Percentiles rank a stretch among this genome's conserved stretches.
phyloP scores from a whole-genome alignment of 92 coral and sea anemone species.

The Palythoa caribaeorum region DNA sequence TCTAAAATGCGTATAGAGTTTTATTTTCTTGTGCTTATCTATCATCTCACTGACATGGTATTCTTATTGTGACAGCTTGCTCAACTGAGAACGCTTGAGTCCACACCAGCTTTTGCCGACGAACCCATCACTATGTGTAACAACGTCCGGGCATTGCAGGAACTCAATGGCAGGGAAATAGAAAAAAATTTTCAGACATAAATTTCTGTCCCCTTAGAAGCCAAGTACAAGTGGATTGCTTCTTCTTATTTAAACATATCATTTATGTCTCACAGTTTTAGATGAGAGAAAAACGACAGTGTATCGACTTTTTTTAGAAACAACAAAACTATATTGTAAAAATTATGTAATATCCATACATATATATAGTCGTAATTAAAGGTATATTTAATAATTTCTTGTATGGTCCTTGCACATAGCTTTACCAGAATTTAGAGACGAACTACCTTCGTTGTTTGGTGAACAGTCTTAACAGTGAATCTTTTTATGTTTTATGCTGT shows the following conservation, averaged over 20 bases:
- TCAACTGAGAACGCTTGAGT: conserved; percentile 37
- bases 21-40: background rate
- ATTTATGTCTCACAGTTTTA: background rate
- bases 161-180: conserved; percentile 54
- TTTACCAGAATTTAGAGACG: too few species aligned
- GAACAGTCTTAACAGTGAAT: too few species aligned
- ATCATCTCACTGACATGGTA: background rate
- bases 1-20: too few species aligned
- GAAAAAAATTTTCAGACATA: conserved; percentile 25
- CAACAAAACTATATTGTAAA: too few species aligned
- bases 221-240: background rate
- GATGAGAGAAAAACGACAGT: background rate
- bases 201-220: background rate
- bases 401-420: too few species aligned
- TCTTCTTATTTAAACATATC: background rate
- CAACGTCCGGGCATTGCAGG: conserved; percentile 61
- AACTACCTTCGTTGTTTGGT: too few species aligned
- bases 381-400: too few species aligned
- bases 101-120: conserved; percentile 12
- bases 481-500: too few species aligned
- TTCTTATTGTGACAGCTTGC: conserved; percentile 14
- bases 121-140: conserved; percentile 60
- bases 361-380: too few species aligned
- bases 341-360: too few species aligned
- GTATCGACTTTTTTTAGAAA: too few species aligned